A percentile compares a stretch with the other conserved stretches of the same genome.
These are phyloP conservation scores for Hylaeus anthracinus DNA, from an alignment of 1,140 invertebrate species.

Conservation along the genomic window DNA sequence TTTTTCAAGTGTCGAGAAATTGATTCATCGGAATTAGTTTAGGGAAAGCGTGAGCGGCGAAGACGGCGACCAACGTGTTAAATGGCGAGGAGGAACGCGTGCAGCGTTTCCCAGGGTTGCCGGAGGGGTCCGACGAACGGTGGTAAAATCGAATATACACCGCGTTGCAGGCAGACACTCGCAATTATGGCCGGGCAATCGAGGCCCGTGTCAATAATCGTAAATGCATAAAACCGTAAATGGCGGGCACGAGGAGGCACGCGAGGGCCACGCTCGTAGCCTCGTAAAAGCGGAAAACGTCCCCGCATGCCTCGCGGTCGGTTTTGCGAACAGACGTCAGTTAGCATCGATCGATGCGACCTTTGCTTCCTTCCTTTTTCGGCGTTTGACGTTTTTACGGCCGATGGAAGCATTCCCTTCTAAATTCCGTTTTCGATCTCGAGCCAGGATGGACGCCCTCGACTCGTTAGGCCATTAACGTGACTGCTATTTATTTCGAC, in stretches of 20 bases:
- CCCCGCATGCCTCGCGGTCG: slow-evolving; percentile 20
- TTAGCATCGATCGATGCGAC: slow-evolving; percentile 29
- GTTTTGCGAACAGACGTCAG: slow-evolving; percentile 17
- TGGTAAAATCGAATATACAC: slow-evolving; percentile 8
- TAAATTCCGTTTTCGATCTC: background rate
- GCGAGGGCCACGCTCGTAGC: slow-evolving; percentile 62
- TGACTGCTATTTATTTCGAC: too few species aligned
- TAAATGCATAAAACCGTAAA: slow-evolving; percentile 68
- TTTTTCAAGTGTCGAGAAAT: too few species aligned
- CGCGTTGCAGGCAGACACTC: background rate
- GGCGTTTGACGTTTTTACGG: slow-evolving; percentile 25
- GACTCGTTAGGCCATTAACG: background rate
- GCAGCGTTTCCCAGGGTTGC: background rate
- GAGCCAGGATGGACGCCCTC: background rate
- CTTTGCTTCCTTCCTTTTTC: slow-evolving; percentile 15
- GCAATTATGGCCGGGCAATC: slow-evolving; percentile 46
- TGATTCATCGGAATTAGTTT: background rate
- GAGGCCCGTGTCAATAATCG: slow-evolving; percentile 60
- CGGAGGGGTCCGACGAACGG: background rate
- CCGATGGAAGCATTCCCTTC: background rate
- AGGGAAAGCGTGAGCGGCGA: background rate
- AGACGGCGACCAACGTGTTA: background rate
- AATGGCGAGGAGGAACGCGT: background rate
- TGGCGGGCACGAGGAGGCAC: slow-evolving; percentile 53
- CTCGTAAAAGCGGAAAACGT: slow-evolving; percentile 54